These are phyloP conservation scores for Conus canariensis DNA, from an alignment of 2,888 invertebrate genomes.

Conservation along the genomic window DNA sequence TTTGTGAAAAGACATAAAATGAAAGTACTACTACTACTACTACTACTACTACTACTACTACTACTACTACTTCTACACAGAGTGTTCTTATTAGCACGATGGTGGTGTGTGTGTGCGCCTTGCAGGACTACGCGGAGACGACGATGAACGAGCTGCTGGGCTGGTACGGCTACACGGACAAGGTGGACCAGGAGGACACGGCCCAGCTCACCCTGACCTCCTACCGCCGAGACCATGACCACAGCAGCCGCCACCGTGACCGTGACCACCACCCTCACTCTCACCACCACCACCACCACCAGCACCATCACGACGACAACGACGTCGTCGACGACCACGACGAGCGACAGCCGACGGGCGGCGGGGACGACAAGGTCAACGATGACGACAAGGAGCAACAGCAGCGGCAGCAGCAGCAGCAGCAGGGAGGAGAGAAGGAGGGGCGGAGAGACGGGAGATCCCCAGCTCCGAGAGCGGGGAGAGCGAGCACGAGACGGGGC, in stretches of 20 bases:
- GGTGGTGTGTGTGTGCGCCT: background rate
- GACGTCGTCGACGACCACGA: constrained; percentile 14
- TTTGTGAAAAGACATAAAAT: too few relatives aligned
- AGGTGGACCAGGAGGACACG: constrained; percentile 85
- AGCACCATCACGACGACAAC: background rate
- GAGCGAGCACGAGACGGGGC: constrained; percentile 41
- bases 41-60: too few relatives aligned
- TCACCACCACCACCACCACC: too few relatives aligned
- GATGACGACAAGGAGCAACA: background rate
- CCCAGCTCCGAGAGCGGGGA: constrained; percentile 24
- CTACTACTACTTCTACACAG: too few relatives aligned
- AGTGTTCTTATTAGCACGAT: too few relatives aligned
- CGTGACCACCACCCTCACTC: too few relatives aligned
- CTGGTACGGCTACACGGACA: constrained; percentile 93
- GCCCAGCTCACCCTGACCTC: constrained; percentile 80
- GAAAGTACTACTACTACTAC: too few relatives aligned
- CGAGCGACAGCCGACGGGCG: constrained; percentile 27
- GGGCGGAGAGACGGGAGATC: background rate
- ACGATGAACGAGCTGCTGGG: constrained; percentile 95
- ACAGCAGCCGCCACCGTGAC: constrained; percentile 37
- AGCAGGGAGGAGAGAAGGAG: background rate
- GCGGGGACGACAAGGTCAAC: constrained; percentile 33
- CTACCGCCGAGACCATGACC: constrained; percentile 56
- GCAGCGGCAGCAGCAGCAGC: constrained; percentile 25
- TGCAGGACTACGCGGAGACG: constrained; percentile 92